Conservation (phyloP, 2,888 invertebrate genomes). For the Cyaniris semiargus region DNA sequence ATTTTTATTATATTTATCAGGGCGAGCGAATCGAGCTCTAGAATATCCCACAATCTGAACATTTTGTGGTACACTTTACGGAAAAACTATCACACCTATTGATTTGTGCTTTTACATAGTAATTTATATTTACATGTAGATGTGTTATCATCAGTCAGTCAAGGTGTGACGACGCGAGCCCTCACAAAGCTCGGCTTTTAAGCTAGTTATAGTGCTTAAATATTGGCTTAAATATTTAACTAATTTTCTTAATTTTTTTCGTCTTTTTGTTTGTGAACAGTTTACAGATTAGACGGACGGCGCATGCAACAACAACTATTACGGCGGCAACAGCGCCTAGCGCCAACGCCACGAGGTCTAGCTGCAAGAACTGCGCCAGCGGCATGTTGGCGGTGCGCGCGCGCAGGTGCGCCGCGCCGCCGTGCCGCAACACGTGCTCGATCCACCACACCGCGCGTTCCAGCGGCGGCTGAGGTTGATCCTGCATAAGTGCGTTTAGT, state of each 20-base stretch:
- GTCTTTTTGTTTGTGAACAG: background rate
- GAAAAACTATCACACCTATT: too few species aligned
- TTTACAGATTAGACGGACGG: background rate
- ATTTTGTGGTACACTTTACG: too few species aligned
- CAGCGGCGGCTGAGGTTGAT: slow-evolving; percentile 36
- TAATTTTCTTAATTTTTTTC: background rate
- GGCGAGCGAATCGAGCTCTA: too few species aligned
- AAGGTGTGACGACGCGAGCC: too few species aligned
- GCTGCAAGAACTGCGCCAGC: slow-evolving; percentile 40
- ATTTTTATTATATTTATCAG: too few species aligned
- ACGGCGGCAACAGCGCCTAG: background rate
- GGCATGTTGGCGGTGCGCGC: slow-evolving; percentile 43
- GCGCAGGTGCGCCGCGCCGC: slow-evolving; percentile 52
- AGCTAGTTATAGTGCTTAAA: too few species aligned
- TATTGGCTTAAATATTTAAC: background rate
- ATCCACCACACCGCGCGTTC: slow-evolving; percentile 57
- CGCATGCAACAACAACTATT: background rate
- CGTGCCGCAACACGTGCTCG: slow-evolving; percentile 56
- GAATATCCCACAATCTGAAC: too few species aligned
- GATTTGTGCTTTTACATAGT: too few species aligned
- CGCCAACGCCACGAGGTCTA: slow-evolving; percentile 36
- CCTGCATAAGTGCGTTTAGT: slow-evolving; percentile 23
- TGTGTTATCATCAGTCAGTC: too few species aligned
- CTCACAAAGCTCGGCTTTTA: too few species aligned
- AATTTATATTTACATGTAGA: too few species aligned